Evolutionary conservation across 2,113 vertebrate species (phyloP).

Genomic region (Carettochelys insculpta): DNA sequence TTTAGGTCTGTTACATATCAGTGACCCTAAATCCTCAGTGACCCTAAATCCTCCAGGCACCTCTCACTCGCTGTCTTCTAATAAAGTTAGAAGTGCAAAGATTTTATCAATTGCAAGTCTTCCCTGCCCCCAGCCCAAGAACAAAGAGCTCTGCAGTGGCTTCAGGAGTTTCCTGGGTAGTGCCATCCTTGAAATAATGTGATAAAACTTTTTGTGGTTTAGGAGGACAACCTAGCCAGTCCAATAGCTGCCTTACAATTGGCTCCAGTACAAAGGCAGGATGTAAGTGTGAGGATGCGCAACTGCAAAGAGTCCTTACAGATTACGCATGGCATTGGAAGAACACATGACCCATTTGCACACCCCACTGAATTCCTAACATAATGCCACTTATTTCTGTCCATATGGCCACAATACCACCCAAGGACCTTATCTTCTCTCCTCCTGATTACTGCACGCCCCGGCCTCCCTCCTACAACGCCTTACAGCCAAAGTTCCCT

Average conservation of each 20-base stretch:
- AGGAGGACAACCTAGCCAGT: background rate
- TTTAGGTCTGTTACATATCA: background rate
- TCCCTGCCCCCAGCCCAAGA: background rate
- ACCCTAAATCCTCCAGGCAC: too few species aligned
- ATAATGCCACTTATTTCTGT: constrained; percentile 60
- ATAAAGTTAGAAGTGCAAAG: background rate
- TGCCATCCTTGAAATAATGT: background rate
- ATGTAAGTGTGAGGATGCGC: background rate
- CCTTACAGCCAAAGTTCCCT: too few species aligned
- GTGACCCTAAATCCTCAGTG: background rate
- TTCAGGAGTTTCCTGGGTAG: background rate
- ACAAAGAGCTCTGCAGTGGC: background rate
- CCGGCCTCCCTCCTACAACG: constrained; percentile 53
- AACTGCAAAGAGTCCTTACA: background rate
- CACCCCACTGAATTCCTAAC: constrained; percentile 55
- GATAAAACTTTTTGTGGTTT: background rate
- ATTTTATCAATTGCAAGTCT: background rate
- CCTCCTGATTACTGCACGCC: constrained; percentile 31
- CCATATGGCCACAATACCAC: constrained; percentile 54
- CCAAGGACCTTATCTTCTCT: constrained; percentile 57
- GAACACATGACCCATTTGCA: constrained; percentile 63
- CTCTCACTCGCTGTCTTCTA: background rate
- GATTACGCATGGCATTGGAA: constrained; percentile 52
- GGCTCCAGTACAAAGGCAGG: background rate
- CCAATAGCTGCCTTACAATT: background rate